phyloP scores from a whole-genome alignment of 2,888 invertebrate genomes.

The Operophtera brumata region DNA sequence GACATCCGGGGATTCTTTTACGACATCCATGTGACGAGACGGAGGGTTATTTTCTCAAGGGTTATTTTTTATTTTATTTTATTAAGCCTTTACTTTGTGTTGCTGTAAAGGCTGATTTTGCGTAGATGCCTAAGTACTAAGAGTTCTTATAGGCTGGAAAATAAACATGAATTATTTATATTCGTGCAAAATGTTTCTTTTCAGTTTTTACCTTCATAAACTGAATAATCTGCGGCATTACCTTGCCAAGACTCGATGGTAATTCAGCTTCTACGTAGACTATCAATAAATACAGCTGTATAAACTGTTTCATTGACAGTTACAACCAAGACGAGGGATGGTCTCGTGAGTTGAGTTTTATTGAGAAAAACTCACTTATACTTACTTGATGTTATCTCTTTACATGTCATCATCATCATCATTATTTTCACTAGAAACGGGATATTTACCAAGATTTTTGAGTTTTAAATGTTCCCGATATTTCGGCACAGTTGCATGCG shows the following conservation, averaged over 20 bases:
- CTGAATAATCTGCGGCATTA: slow-evolving; percentile 7
- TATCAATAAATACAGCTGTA: slow-evolving; percentile 38
- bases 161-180: slow-evolving; percentile 19
- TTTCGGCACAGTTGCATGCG: too few species aligned
- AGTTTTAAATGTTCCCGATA: too few species aligned
- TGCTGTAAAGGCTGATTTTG: background rate
- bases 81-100: background rate
- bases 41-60: too few species aligned
- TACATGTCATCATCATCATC: too few species aligned
- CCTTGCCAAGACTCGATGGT: slow-evolving; percentile 20
- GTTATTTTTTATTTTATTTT: too few species aligned
- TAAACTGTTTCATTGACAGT: slow-evolving; percentile 31
- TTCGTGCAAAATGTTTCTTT: slow-evolving; percentile 4
- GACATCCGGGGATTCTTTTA: too few species aligned
- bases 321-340: slow-evolving; percentile 21
- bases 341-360: background rate
- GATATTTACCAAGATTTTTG: too few species aligned
- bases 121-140: background rate
- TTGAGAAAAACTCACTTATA: too few species aligned
- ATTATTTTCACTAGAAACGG: too few species aligned
- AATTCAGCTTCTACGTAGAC: slow-evolving; percentile 22
- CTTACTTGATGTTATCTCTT: too few species aligned
- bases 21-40: too few species aligned
- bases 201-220: slow-evolving; percentile 20
- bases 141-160: background rate